A percentile compares a stretch with the other conserved stretches of the same genome.
Conservation (phyloP, 2,797 vertebrate genomes). For the Cacajao melanocephalus region DNA sequence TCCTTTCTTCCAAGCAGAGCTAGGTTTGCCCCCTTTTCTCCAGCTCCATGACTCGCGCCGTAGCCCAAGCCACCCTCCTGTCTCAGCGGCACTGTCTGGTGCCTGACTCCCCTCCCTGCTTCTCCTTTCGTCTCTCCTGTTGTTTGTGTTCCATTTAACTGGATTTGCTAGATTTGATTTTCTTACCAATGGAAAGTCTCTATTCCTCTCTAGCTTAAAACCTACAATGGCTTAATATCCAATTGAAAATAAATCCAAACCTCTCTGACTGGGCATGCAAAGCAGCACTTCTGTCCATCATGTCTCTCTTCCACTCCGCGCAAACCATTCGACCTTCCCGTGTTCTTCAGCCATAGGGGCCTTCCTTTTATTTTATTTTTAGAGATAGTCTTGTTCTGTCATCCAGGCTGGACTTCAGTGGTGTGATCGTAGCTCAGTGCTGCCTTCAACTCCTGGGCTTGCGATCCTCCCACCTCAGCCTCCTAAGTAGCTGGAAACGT, state of each 20-base stretch:
- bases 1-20: neutral
- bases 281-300: neutral
- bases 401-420: no score
- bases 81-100: neutral
- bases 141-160: neutral
- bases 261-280: neutral
- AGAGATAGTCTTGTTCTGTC: no score
- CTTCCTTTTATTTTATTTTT: neutral
- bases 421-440: no score
- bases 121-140: neutral
- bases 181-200: neutral
- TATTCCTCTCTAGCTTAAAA: neutral
- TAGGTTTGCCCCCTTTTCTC: neutral
- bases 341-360: neutral
- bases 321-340: neutral
- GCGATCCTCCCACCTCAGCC: no score
- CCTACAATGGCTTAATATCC: neutral
- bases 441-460: no score
- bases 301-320: neutral
- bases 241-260: neutral
- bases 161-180: neutral
- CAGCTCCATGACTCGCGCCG: rapidly evolving
- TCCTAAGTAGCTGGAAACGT: no score
- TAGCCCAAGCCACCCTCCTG: rapidly evolving
- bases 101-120: neutral